Evolutionary conservation across 2,113 vertebrate species (phyloP), one percentile per base, ranked within the genome.

Genomic region (Scytalopus superciliaris): DNA sequence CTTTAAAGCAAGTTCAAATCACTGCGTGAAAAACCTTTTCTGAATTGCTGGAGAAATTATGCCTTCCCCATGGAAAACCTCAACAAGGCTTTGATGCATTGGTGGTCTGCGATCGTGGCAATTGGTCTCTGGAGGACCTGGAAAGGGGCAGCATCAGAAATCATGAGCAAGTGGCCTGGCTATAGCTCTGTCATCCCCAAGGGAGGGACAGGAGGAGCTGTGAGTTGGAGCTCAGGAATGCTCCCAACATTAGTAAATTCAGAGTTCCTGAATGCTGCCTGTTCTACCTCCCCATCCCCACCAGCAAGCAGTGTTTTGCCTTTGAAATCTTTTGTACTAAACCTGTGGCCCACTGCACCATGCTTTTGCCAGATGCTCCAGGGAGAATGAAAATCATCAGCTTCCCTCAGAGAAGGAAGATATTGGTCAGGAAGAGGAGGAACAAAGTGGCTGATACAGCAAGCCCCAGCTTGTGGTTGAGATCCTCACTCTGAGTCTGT

Each of bases 41-140:
- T 42, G 35, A 30, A 75, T 33, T 13, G 56, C 47, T 72, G 72
- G 53, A 68, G 31, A 40, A 68, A 12, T 14, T 17, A n/a, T n/a
- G 37, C 24, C 23, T 74, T 49, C 6, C 31, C 22, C 1, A 1
- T 47, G n/a, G 40, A 63, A 78, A 67, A 72, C 31, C 31, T 55
- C 44, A 45, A 0, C 18, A 16, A 14, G 12, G 7, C 7, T 27
- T 13, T 5, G 17, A 6, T 35, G 57, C 5, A 4, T 60, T 56
- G 0, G 0, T 60, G 85, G 35, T 37, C 14, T 2, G 2, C 69
- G 47, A 40, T 64, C 2, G 0, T 73, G 67, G 64, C 66, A 55
- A 35, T 80, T 2, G 2, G 19, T 56, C 42, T 89, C 47, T 68
- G 63, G 63, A 80, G 49, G 44, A 53, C 2, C 4, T 59, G 72